These are phyloP conservation scores for Sminthopsis crassicaudata DNA, from an alignment of 2,113 vertebrate species.

Conservation along the genomic window DNA sequence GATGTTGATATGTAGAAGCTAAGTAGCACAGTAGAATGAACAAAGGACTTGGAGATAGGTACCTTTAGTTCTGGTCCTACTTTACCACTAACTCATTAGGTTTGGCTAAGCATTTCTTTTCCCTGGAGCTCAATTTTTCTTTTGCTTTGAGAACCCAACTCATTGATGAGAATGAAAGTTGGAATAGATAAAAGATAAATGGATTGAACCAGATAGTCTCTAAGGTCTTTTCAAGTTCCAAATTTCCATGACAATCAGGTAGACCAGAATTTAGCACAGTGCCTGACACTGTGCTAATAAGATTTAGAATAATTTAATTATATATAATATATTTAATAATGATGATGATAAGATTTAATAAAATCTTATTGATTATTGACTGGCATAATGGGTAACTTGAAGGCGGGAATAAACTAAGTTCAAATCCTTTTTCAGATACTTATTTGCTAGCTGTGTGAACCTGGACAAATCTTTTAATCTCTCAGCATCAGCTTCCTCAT, in stretches of 20 bases:
- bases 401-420: not conserved
- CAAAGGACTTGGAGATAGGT: not conserved
- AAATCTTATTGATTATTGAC: not conserved
- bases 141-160: no score
- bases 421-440: not conserved
- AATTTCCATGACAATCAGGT: not conserved
- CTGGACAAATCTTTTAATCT: not conserved
- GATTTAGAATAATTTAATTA: no score
- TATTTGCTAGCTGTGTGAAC: not conserved
- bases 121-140: not conserved
- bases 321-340: no score
- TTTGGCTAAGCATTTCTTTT: not conserved
- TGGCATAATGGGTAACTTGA: not conserved
- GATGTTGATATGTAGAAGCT: not conserved
- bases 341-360: not conserved
- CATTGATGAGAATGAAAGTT: no score
- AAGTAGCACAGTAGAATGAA: not conserved
- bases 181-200: not conserved
- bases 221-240: not conserved
- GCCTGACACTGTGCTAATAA: not conserved
- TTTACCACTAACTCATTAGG: not conserved
- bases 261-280: not conserved
- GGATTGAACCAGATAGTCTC: not conserved
- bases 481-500: not conserved
- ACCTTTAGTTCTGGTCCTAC: not conserved